Conservation (phyloP, 2,888 invertebrate species). For the Macrophya annulata region DNA sequence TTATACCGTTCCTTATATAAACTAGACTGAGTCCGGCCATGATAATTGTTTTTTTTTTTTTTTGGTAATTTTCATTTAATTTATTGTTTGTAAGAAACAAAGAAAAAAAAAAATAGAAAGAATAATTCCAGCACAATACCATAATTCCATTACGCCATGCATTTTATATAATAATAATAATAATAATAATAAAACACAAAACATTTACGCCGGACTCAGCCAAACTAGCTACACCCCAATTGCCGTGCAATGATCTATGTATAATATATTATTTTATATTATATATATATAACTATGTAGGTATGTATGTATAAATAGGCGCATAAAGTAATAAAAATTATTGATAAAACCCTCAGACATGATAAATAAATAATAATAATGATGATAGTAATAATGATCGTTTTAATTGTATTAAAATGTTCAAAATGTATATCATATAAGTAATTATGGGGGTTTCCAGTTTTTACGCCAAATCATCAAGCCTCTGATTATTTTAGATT, state of each 20-base stretch:
- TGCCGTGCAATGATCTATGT: conserved; percentile 69
- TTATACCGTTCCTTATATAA: conserved; percentile 72
- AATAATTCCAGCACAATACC: conserved; percentile 15
- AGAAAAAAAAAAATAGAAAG: no score
- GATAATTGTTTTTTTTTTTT: conserved; percentile 19
- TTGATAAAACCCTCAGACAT: no score
- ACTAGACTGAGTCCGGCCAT: conserved; percentile 74
- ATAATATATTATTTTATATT: neutral
- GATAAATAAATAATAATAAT: no score
- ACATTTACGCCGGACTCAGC: conserved; percentile 76
- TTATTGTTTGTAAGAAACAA: neutral
- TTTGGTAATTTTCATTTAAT: neutral
- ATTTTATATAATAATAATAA: conserved; percentile 29
- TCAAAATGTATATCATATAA: no score
- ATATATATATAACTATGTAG: no score
- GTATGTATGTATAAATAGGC: no score
- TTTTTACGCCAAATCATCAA: no score
- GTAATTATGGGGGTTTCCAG: no score
- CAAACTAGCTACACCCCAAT: conserved; percentile 77
- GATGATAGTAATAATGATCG: no score
- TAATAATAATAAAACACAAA: conserved; percentile 59
- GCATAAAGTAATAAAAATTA: no score
- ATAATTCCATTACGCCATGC: conserved; percentile 52
- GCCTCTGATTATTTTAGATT: no score
- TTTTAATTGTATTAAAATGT: no score